Percentiles rank a stretch among this genome's conserved stretches.
Evolutionary conservation across 1,140 invertebrate species (phyloP).

Genomic region (Ctenoplectra terminalis): DNA sequence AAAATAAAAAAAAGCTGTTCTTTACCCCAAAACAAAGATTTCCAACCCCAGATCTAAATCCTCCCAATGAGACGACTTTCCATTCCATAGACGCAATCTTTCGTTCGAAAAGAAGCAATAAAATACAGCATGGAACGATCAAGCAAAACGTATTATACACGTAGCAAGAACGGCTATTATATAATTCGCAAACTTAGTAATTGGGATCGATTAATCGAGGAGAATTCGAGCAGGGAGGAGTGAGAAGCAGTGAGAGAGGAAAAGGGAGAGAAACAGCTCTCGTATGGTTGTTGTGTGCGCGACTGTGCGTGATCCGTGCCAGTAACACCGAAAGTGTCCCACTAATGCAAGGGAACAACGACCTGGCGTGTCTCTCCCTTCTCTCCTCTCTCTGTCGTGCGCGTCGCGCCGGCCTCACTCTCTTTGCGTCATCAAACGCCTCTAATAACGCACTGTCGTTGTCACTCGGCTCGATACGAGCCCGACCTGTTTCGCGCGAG

Average conservation of each 20-base stretch:
- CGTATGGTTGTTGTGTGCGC: slow-evolving; percentile 13
- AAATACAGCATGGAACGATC: background rate
- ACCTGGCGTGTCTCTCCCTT: slow-evolving; percentile 65
- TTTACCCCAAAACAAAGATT: background rate
- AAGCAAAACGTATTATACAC: background rate
- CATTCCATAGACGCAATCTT: no score
- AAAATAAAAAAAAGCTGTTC: no score
- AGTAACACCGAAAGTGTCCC: slow-evolving; percentile 76
- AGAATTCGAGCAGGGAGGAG: slow-evolving; percentile 32
- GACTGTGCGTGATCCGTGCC: slow-evolving; percentile 61
- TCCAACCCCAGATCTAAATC: no score
- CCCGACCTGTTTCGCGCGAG: slow-evolving; percentile 61
- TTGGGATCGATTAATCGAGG: slow-evolving; percentile 59
- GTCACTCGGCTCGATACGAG: slow-evolving; percentile 62
- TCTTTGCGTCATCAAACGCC: slow-evolving; percentile 68
- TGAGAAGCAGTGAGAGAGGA: slow-evolving; percentile 20
- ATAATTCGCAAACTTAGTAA: slow-evolving; percentile 52
- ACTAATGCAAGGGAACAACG: slow-evolving; percentile 72
- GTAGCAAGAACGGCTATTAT: slow-evolving; percentile 29
- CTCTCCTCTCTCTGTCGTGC: slow-evolving; percentile 16
- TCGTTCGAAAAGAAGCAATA: background rate
- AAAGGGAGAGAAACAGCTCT: background rate
- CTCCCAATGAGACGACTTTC: no score
- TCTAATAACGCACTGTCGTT: slow-evolving; percentile 66
- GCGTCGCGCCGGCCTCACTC: slow-evolving; percentile 47